Base-by-base conservation (phyloP, 2,888 invertebrate genomes). In the Polylopha cassiicola region DNA sequence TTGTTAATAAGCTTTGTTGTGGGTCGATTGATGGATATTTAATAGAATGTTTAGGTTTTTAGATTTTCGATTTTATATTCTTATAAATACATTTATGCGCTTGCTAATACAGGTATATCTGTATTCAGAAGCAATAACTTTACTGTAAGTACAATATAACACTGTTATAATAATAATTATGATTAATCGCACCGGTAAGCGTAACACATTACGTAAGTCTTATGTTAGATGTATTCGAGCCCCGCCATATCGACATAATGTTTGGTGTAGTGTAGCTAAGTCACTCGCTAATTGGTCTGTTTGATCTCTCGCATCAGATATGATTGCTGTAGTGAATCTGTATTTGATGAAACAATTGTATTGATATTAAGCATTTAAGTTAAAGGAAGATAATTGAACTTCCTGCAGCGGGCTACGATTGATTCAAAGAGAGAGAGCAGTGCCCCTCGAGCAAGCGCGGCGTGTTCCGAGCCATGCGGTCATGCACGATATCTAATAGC, bases 341-440 rank as follows among this genome's bases (percentile, higher is more conserved):
- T 62, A 65, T 68, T 77, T 75, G 77, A 85, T 82, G 76, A 81
- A 82, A 84, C 81, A 80, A 85, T 84, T 84, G 79, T 78, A 74
- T 75, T 73, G 76, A 77, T 77, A 75, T 78, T 73, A 74, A 74
- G 71, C 65, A 75, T 76, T 79, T 73, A 73, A 74, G 76, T 73
- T 73, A 73, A 77, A 82, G 77, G 77, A 73, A 77, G 74, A 75
- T 82, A 84, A 85, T 85, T 84, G 84, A 84, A 84, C 79, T 76
- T 85, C 84, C 84, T 84, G 84, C 60, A 67, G 61, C 58, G 65
- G 57, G 69, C 61, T 58, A 60, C 65, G 73, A 78, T 75, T 78
- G 73, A 72, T 73, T 70, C 70, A 69, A 72, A 70, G 69, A 58
- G 65, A 61, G 55, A 61, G 57, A 46, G 55, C 47, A 67, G 69